Base-by-base conservation (phyloP, 2,888 invertebrate genomes). In the Brachyptera putata region DNA sequence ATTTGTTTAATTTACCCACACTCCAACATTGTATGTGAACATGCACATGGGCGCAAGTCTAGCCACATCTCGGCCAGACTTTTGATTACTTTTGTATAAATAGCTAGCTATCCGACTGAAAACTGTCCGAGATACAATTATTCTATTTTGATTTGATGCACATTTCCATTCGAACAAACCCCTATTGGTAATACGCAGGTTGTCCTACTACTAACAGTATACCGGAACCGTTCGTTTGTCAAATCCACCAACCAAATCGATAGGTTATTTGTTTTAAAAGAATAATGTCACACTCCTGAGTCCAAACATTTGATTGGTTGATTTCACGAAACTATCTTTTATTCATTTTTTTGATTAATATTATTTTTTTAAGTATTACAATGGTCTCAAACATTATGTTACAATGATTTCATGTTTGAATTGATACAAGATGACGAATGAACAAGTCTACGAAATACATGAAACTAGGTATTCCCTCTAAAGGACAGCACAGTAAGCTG, bases 231-330 rank as follows among this genome's bases (percentile, higher is more conserved):
- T 39, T 30, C 7, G 34, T 37, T 25, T 21, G 48, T 56, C 25
- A 39, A 60, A 57, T 62, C 36, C 9, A 43, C 59, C 60, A 57
- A 59, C 48, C 59, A 60, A 60, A 62, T 41, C 41, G 34, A 34
- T 46, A 59, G 48, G 11, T 39, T 39, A 5, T 4, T n/a, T n/a
- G 4, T 7, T 53, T 30, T 36, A 55, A 61, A 57, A 50, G 48
- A 50, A 41, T 55, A 46, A 18, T 43, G 34, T 26, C 14, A 21
- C 48, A 57, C 62, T 60, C 60, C 58, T 55, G 60, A 60, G 62
- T 60, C 60, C 60, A 57, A 13, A 62, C 26, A 60, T 57, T 62
- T 62, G 60, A 58, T 62, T 58, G 60, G 48, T 60, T 37, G 55
- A 60, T 60, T 60, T 48, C 37, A 57, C 16, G 13, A 1, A 11